Conservation (phyloP, 2,888 invertebrate species). For the Melanostoma scalare region DNA sequence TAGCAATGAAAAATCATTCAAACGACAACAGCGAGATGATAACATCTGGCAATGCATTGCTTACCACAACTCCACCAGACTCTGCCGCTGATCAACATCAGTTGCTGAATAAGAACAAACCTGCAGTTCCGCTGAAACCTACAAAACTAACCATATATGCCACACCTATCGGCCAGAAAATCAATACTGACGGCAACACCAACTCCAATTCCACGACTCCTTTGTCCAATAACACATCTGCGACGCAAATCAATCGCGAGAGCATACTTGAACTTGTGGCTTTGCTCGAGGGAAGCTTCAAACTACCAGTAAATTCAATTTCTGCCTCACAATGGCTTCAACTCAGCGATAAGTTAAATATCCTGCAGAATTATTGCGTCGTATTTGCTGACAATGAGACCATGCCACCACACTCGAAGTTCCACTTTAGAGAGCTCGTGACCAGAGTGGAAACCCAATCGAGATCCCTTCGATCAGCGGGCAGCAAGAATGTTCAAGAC, state of each 20-base stretch:
- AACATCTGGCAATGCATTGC: slow-evolving; percentile 60
- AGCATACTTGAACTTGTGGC: slow-evolving; percentile 87
- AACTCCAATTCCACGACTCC: slow-evolving; percentile 59
- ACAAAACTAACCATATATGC: slow-evolving; percentile 89
- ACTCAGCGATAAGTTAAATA: slow-evolving; percentile 90
- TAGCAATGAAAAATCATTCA: slow-evolving; percentile 82
- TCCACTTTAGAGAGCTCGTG: slow-evolving; percentile 91
- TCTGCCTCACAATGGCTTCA: slow-evolving; percentile 89
- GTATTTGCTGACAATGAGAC: slow-evolving; percentile 90
- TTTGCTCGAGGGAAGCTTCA: slow-evolving; percentile 86
- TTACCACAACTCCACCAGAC: slow-evolving; percentile 67
- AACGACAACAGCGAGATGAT: slow-evolving; percentile 76
- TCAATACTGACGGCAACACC: slow-evolving; percentile 69
- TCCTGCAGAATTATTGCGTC: slow-evolving; percentile 91
- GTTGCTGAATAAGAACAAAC: slow-evolving; percentile 83
- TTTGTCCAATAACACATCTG: slow-evolving; percentile 82
- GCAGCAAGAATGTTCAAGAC: slow-evolving; percentile 87
- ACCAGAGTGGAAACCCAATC: slow-evolving; percentile 88
- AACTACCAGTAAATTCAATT: slow-evolving; percentile 83
- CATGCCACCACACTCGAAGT: slow-evolving; percentile 93
- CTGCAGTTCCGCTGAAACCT: slow-evolving; percentile 87
- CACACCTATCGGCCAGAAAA: slow-evolving; percentile 85
- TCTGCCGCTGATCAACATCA: slow-evolving; percentile 62
- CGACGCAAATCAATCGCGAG: slow-evolving; percentile 83
- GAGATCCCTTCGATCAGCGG: slow-evolving; percentile 86